These are phyloP conservation scores for Drosophila flavopinicola DNA, from an alignment of 2,888 invertebrate species.

Conservation along the genomic window DNA sequence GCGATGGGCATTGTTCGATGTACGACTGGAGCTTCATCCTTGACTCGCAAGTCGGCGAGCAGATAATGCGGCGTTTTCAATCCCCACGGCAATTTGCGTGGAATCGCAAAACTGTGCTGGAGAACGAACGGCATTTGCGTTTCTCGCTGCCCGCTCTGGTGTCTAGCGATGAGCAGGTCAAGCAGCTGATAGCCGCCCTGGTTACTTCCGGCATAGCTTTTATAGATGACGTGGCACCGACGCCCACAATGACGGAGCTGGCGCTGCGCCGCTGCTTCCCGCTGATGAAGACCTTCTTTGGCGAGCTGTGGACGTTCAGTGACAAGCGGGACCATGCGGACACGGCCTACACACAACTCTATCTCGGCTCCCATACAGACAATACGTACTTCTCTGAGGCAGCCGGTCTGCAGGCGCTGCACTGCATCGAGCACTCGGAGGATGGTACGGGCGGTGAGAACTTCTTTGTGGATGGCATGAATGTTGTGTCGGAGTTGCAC, in stretches of 20 bases:
- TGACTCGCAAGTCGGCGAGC: slow-evolving; percentile 65
- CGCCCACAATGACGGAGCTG: slow-evolving; percentile 84
- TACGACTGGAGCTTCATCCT: slow-evolving; percentile 54
- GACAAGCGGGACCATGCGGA: slow-evolving; percentile 87
- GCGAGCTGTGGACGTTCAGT: slow-evolving; percentile 89
- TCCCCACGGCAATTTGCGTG: slow-evolving; percentile 84
- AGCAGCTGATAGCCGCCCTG: slow-evolving; percentile 84
- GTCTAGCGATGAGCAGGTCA: slow-evolving; percentile 84
- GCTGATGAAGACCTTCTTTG: slow-evolving; percentile 89
- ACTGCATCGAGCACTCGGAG: slow-evolving; percentile 86
- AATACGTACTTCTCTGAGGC: slow-evolving; percentile 91
- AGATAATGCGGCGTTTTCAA: slow-evolving; percentile 54
- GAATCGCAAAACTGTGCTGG: slow-evolving; percentile 84
- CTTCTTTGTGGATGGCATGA: slow-evolving; percentile 90
- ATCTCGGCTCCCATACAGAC: slow-evolving; percentile 90
- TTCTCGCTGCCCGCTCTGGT: slow-evolving; percentile 85
- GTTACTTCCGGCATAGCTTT: slow-evolving; percentile 83
- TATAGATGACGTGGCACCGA: slow-evolving; percentile 82
- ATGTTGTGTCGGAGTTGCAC: slow-evolving; percentile 87
- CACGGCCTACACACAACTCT: slow-evolving; percentile 89
- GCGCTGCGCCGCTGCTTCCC: slow-evolving; percentile 86
- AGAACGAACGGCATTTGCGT: slow-evolving; percentile 82
- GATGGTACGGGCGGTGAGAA: slow-evolving; percentile 89
- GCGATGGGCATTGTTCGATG: slow-evolving; percentile 56
- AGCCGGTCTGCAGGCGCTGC: slow-evolving; percentile 88